Evolutionary conservation across 2,113 vertebrate species (phyloP), one percentile per base, ranked within the genome.

Genomic region (Podarcis cretensis): DNA sequence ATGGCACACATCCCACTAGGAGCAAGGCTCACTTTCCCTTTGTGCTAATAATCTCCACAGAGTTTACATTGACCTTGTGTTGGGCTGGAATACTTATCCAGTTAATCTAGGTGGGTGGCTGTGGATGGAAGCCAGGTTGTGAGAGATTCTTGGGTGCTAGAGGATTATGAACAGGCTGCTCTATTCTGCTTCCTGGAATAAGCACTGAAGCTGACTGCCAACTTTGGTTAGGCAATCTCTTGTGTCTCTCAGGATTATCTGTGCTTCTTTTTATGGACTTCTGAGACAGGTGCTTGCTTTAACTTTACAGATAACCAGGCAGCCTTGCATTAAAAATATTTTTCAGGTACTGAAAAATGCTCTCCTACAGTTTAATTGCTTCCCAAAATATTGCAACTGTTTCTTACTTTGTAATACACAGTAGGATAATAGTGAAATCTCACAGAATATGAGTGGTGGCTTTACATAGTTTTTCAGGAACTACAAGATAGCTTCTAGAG

Each of bases 171-270:
- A 88, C 87, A 90, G 89, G 81, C 76, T 85, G 18, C 54, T 75
- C 0, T 10, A 1, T 86, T 84, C 0, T 0, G 0, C 83, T 88
- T 91, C 69, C 83, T 93, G 91, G 92, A 94, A 93, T 93, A 90
- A 94, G 87, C 69, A 7, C 25, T 30, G 73, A 1, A 88, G 23
- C 87, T 95, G 93, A 43, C 40, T 81, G 89, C 84, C 43, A 82
- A 90, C 91, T 93, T 78, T 87, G 40, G 3, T 40, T 7, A 25
- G 59, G 40, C 57, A 48, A 74, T 87, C 86, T 93, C 71, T 83
- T 83, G 82, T 81, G 93, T 88, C 86, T 88, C 84, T 0, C 0
- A 76, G 90, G 92, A 92, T 95, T 93, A 91, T 95, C 87, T 93
- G 90, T 94, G 92, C 89, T 89, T 93, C 4, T 35, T 63, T 25